These are phyloP conservation scores for Apogon hyalosoma DNA, from an alignment of 2,797 vertebrate species.

Conservation along the genomic window DNA sequence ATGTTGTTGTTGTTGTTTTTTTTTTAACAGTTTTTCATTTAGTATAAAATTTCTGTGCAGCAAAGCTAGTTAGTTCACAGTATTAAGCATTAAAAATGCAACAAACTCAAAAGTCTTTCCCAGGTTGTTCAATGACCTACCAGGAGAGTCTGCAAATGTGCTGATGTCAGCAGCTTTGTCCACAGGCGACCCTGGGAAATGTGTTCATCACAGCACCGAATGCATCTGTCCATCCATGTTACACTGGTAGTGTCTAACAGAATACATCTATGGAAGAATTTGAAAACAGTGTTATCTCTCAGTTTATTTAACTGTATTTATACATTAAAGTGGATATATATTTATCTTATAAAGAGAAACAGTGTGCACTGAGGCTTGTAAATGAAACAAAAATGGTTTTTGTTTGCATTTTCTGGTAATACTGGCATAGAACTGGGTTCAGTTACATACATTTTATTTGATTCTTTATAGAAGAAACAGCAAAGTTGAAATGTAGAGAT, in stretches of 20 bases:
- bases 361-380: constrained; percentile 55
- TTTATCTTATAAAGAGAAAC: constrained; percentile 25
- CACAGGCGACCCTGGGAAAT: constrained; percentile 24
- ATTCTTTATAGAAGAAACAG: neutral
- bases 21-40: constrained; percentile 30
- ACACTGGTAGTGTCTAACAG: constrained; percentile 12
- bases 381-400: constrained; percentile 5
- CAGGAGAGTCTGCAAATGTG: constrained; percentile 29
- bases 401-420: neutral
- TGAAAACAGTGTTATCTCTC: constrained; percentile 31
- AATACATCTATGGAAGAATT: constrained; percentile 1
- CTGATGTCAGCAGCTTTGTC: constrained; percentile 40
- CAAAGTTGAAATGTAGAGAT: neutral
- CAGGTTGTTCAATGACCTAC: constrained; percentile 39
- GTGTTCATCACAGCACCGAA: constrained; percentile 24
- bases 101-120: constrained; percentile 9
- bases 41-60: constrained; percentile 9
- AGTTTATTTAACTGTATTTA: constrained; percentile 20
- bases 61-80: constrained; percentile 9
- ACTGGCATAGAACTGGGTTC: too few relatives aligned
- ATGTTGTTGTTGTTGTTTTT: constrained; percentile 1
- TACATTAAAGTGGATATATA: constrained; percentile 10
- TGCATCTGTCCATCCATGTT: constrained; percentile 9
- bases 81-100: constrained; percentile 9
- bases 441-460: neutral